Conservation (phyloP, 1,140 invertebrate genomes). For the Berghia stephanieae region DNA sequence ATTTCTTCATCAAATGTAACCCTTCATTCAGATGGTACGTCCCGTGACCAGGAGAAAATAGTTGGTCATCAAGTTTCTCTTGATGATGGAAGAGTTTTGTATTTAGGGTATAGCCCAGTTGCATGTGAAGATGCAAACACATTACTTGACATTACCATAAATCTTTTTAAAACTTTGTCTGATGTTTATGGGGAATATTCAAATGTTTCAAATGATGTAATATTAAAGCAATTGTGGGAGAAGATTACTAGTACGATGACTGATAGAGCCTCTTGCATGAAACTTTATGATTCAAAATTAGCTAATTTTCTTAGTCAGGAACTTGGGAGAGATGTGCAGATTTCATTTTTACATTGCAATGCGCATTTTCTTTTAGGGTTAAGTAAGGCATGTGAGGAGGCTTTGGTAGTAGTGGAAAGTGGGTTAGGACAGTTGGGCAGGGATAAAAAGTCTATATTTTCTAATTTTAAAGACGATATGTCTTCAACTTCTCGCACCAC, state of each 20-base stretch:
- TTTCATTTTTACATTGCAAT: neutral
- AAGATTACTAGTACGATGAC: too few species aligned
- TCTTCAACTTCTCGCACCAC: too few species aligned
- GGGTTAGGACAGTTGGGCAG: neutral
- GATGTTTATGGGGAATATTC: neutral
- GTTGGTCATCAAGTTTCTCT: too few species aligned
- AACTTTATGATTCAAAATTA: neutral
- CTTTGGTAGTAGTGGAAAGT: neutral
- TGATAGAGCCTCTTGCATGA: too few species aligned
- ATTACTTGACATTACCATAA: neutral
- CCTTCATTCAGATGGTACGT: too few species aligned
- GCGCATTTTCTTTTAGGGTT: neutral
- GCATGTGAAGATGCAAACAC: constrained; percentile 8
- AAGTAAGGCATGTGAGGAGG: neutral
- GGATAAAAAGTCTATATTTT: neutral
- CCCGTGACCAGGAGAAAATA: too few species aligned
- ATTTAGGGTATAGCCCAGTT: neutral
- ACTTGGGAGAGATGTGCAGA: neutral
- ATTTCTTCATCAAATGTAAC: too few species aligned
- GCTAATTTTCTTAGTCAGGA: neutral
- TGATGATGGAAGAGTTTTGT: neutral
- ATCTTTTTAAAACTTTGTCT: neutral
- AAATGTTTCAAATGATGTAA: too few species aligned
- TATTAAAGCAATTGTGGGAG: too few species aligned
- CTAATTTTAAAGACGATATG: too few species aligned